phyloP scores from a whole-genome alignment of 2,113 vertebrate species.

The Varanus salvator region DNA sequence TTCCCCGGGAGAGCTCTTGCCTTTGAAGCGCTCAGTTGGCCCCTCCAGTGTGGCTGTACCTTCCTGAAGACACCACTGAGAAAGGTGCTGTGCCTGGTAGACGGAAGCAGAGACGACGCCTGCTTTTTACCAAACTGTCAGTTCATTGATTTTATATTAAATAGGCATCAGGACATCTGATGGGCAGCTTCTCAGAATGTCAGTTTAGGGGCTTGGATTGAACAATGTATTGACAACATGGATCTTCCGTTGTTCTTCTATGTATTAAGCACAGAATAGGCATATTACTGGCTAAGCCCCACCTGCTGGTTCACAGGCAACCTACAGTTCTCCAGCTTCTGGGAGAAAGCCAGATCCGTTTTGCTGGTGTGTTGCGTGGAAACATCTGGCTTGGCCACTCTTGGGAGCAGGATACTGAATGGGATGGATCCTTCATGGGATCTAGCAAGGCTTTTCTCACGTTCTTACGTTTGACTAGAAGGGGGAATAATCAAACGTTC shows the following conservation, averaged over 20 bases:
- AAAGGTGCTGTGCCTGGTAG: background rate
- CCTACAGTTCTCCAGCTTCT: background rate
- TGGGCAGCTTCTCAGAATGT: background rate
- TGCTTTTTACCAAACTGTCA: background rate
- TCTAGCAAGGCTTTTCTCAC: background rate
- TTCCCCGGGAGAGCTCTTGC: background rate
- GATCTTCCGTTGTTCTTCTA: background rate
- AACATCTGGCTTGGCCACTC: background rate
- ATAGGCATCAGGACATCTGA: background rate
- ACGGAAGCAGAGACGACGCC: background rate
- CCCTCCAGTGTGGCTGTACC: background rate
- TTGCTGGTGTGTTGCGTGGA: background rate
- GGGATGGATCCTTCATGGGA: background rate
- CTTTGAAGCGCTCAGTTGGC: background rate
- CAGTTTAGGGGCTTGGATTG: background rate
- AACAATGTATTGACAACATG: constrained; percentile 4
- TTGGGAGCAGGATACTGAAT: background rate
- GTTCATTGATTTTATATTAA: constrained; percentile 9
- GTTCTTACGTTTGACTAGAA: background rate
- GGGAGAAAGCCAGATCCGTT: background rate
- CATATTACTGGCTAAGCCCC: background rate
- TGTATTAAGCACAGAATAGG: background rate
- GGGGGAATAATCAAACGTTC: background rate
- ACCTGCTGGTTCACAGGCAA: background rate
- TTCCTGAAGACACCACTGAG: background rate